These are phyloP conservation scores for Girardia tigrina DNA, from an alignment of 2,888 invertebrate genomes.

Conservation along the genomic window DNA sequence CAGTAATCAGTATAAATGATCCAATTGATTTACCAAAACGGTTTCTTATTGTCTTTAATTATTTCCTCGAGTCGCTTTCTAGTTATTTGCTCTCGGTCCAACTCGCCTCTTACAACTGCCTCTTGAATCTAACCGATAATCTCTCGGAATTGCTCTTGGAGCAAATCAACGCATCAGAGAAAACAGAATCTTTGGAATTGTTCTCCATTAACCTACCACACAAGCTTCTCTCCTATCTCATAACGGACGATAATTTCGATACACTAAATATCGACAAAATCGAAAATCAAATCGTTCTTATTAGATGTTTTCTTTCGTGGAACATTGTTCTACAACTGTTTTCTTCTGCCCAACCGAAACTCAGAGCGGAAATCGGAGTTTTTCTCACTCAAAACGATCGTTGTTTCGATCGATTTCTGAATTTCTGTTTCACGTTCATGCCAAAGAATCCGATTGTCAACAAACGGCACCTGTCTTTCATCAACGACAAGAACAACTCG, in stretches of 20 bases:
- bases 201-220: not conserved
- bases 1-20: not conserved
- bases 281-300: not conserved
- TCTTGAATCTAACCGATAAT: not conserved
- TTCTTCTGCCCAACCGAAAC: not conserved
- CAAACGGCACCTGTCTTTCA: not conserved
- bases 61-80: not conserved
- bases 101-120: not conserved
- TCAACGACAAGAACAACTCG: not conserved
- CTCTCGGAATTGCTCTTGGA: not conserved
- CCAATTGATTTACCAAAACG: not conserved
- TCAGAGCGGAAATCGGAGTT: not conserved
- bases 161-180: not conserved
- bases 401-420: not conserved
- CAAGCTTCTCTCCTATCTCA: not conserved
- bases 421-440: constrained; percentile 13
- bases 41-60: not conserved
- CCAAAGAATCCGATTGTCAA: constrained; percentile 7
- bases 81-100: not conserved
- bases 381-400: constrained; percentile 2
- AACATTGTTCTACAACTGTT: not conserved
- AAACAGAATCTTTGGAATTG: not conserved
- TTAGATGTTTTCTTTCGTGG: not conserved
- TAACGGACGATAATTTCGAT: not conserved
- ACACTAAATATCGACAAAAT: constrained; percentile 1